Percentiles rank a stretch among this genome's conserved stretches.
Evolutionary conservation across 2,797 vertebrate genomes (phyloP).

Genomic region (Myotis findleyi): DNA sequence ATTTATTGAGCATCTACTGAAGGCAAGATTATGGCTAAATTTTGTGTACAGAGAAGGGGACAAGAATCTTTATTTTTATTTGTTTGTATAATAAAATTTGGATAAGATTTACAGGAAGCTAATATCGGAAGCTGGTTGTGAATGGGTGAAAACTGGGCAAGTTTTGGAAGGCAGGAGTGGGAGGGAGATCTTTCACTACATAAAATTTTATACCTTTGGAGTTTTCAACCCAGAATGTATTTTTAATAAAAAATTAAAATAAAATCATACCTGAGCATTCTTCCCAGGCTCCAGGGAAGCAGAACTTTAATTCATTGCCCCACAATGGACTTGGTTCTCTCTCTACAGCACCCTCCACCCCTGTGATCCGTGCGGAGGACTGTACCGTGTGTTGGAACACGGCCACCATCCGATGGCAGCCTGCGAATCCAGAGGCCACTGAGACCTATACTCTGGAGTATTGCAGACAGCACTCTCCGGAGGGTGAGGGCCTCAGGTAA

Average conservation of each 20-base stretch:
- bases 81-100: neutral
- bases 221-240: conserved; percentile 39
- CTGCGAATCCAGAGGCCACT: conserved; percentile 76
- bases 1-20: neutral
- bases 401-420: conserved; percentile 92
- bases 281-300: neutral
- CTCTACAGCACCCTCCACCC: conserved; percentile 92
- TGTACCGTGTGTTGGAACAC: conserved; percentile 94
- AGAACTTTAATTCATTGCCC: neutral
- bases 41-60: neutral
- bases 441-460: conserved; percentile 95
- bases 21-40: neutral
- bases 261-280: neutral
- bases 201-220: conserved; percentile 33
- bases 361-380: conserved; percentile 91
- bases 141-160: neutral
- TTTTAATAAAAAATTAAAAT: neutral
- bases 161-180: neutral
- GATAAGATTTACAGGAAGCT: neutral
- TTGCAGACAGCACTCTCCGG: conserved; percentile 94
- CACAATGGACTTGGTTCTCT: neutral
- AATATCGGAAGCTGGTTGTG: neutral
- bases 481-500: conserved; percentile 97
- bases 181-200: neutral
- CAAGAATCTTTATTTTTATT: conserved; percentile 3